Evolutionary conservation across 2,888 invertebrate genomes (phyloP).

Genomic region (Agelastica alni): DNA sequence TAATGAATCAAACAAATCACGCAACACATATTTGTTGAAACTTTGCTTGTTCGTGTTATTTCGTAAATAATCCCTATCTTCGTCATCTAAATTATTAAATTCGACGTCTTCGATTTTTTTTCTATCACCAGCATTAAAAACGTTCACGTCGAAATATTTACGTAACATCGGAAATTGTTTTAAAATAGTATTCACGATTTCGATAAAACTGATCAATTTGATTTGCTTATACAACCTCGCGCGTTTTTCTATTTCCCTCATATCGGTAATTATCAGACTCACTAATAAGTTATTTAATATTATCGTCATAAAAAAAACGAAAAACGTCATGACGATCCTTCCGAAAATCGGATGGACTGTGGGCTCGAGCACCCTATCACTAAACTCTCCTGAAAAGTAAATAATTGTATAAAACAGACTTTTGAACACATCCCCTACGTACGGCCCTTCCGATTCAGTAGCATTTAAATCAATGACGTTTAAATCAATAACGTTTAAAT

Average conservation of each 20-base stretch:
- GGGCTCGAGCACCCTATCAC: conserved; percentile 35
- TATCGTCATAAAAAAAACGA: conserved; percentile 43
- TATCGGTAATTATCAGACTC: conserved; percentile 43
- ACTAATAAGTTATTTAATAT: conserved; percentile 43
- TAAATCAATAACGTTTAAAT: too few species aligned
- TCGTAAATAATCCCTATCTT: conserved; percentile 29
- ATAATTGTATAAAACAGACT: conserved; percentile 39
- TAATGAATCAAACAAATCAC: conserved; percentile 14
- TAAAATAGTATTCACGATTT: conserved; percentile 33
- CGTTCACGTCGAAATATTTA: conserved; percentile 19
- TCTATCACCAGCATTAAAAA: conserved; percentile 28
- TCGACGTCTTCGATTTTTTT: conserved; percentile 26
- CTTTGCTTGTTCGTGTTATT: conserved; percentile 26
- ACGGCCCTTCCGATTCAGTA: neutral
- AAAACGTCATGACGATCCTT: conserved; percentile 38
- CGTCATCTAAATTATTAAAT: conserved; percentile 30
- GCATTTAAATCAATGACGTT: too few species aligned
- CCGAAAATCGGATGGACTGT: conserved; percentile 36
- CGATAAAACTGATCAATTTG: conserved; percentile 37
- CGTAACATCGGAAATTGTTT: conserved; percentile 31
- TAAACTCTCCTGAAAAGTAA: conserved; percentile 41
- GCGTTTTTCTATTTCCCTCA: conserved; percentile 38
- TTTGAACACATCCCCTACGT: conserved; percentile 27
- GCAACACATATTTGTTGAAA: conserved; percentile 17
- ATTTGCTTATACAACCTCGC: conserved; percentile 38